Percentiles rank a stretch among this genome's conserved stretches.
Conservation (phyloP, 1,140 invertebrate genomes). For the Thalassaphorura encarpata region DNA sequence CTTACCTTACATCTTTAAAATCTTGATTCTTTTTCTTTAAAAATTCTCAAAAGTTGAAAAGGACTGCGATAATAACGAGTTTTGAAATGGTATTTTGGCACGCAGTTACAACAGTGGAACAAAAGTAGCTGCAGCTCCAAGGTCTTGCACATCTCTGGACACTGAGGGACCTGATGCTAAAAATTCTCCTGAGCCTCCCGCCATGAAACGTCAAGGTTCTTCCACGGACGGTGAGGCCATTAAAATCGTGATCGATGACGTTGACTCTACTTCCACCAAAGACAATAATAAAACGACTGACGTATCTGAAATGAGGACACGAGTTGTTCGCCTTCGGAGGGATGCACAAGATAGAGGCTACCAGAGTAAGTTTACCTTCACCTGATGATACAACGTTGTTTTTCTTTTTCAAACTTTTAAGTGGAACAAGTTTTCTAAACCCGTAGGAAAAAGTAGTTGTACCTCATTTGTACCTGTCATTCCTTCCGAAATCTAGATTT, state of each 20-base stretch:
- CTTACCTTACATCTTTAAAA: too few relatives aligned
- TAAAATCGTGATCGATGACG: slow-evolving; percentile 84
- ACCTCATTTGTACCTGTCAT: too few relatives aligned
- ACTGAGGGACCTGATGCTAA: not conserved
- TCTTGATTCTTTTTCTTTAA: too few relatives aligned
- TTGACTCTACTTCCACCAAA: slow-evolving; percentile 51
- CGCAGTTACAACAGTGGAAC: slow-evolving; percentile 24
- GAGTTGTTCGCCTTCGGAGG: slow-evolving; percentile 54
- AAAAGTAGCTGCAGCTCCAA: slow-evolving; percentile 23
- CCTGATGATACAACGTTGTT: not conserved
- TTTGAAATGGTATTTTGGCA: too few relatives aligned
- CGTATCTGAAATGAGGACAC: slow-evolving; percentile 17
- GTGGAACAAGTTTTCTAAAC: not conserved
- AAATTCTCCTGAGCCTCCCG: not conserved
- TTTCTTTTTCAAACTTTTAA: not conserved
- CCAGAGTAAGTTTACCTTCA: slow-evolving; percentile 56
- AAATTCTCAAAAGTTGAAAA: too few relatives aligned
- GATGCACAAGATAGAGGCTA: slow-evolving; percentile 74
- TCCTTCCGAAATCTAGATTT: not conserved
- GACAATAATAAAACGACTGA: slow-evolving; percentile 48
- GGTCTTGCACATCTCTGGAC: slow-evolving; percentile 29
- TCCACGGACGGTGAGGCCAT: slow-evolving; percentile 76
- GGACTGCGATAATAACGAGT: too few relatives aligned
- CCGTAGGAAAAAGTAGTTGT: too few relatives aligned
- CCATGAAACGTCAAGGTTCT: slow-evolving; percentile 54